Evolutionary conservation across 2,797 vertebrate genomes (phyloP), one percentile per base, ranked within the genome.

Genomic region (Brachymystax lenok): DNA sequence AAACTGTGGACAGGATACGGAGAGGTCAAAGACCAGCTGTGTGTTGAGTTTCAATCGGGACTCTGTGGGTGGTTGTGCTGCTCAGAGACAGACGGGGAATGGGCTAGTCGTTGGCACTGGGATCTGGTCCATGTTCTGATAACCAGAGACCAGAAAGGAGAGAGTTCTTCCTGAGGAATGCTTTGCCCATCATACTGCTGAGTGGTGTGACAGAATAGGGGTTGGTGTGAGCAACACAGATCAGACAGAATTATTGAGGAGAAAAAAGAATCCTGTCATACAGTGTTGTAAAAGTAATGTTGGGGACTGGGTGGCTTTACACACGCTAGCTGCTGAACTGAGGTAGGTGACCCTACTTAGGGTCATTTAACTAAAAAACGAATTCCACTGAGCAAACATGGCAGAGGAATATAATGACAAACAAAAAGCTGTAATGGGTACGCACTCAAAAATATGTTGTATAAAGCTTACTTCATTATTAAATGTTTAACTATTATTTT

Each of bases 1-100:
- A 69, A 66, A 74, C 80, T 54, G 84, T 76, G 83, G 84, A 82
- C 83, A 83, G 87, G 86, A 88, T 85, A 79, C 86, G 82, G 76
- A 67, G n/a, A 77, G 80, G 86, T 82, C 81, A 67, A 13, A 82
- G 84, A 85, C 84, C 82, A 76, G 4, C 7, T 4, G 51, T 76
- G 76, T 67, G 30, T 28, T 12, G 63, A 50, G 74, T 46, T 83
- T 77, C 79, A 74, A 74, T 71, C 28, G 30, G 75, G 76, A 78
- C 74, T 77, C 63, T 71, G 80, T 79, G 75, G 80, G 81, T 77
- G 81, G 46, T 81, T 73, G 75, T 74, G 51, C 72, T 50, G 69
- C 78, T 79, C 74, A 69, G 61, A 5, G 80, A 76, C 66, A 81
- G 61, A 85, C 79, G 56, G 80, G 52, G 73, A 80, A 33, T 12